A percentile compares a stretch with the other conserved stretches of the same genome.
Conservation (phyloP, 1,140 invertebrate species). For the Caenorhabditis tropicalis region DNA sequence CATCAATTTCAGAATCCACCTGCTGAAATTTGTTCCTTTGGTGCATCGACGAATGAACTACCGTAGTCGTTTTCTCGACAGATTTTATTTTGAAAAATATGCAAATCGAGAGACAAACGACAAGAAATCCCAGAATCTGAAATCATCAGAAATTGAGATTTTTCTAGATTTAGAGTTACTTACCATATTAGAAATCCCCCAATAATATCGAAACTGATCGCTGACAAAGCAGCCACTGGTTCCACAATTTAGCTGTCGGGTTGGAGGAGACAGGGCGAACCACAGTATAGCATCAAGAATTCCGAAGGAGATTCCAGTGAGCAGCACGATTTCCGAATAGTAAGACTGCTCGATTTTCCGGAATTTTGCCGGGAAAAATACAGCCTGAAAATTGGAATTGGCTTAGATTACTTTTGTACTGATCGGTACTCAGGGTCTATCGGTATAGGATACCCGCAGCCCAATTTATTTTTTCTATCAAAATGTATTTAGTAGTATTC, state of each 20-base stretch:
- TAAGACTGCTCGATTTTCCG: background rate
- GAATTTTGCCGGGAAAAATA: background rate
- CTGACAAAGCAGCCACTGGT: conserved; percentile 35
- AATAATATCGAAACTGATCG: conserved; percentile 42
- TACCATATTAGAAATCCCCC: conserved; percentile 36
- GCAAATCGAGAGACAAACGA: background rate
- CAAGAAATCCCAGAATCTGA: background rate
- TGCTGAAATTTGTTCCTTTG: background rate
- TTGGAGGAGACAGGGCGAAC: background rate
- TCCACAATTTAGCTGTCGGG: background rate
- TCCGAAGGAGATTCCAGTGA: background rate
- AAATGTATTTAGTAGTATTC: no score
- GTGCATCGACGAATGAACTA: background rate
- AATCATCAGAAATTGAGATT: background rate
- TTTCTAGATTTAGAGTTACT: background rate
- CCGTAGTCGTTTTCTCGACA: background rate
- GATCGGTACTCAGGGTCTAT: no score
- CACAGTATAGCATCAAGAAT: background rate
- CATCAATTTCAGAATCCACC: background rate
- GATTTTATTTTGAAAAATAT: background rate
- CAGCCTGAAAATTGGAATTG: background rate
- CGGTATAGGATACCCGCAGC: no score
- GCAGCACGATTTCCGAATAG: background rate
- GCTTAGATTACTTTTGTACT: no score
- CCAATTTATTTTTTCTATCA: no score